phyloP scores from a whole-genome alignment of 2,113 vertebrate genomes.

The Neolamprologus ventralis region DNA sequence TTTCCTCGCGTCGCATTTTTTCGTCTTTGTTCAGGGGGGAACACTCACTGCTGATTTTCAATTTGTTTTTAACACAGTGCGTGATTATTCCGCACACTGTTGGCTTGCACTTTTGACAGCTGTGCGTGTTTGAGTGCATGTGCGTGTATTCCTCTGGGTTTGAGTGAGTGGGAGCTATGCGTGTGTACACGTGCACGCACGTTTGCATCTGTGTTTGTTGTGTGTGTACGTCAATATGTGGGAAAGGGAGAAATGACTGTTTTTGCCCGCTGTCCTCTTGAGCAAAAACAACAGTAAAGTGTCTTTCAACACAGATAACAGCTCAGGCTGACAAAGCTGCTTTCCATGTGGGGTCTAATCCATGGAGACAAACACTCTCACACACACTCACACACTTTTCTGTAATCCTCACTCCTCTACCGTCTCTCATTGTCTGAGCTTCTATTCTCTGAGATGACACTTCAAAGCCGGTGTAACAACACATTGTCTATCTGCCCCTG shows the following conservation, averaged over 20 bases:
- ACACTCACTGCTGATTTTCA: constrained; percentile 64
- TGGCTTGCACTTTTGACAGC: constrained; percentile 23
- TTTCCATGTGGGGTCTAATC: constrained; percentile 58
- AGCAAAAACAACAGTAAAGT: constrained; percentile 44
- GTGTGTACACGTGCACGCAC: neutral
- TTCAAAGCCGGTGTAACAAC: constrained; percentile 61
- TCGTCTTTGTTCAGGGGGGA: constrained; percentile 32
- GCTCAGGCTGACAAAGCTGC: constrained; percentile 53
- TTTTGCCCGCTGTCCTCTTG: constrained; percentile 37
- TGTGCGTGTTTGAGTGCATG: neutral
- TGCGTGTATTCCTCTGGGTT: neutral
- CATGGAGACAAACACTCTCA: constrained; percentile 52
- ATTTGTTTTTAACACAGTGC: constrained; percentile 61
- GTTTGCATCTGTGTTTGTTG: neutral
- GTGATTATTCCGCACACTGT: constrained; percentile 46
- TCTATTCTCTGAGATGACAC: constrained; percentile 60
- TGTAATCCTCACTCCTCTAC: constrained; percentile 57
- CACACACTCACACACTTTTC: constrained; percentile 46
- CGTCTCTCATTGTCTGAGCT: constrained; percentile 58
- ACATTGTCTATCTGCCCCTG: constrained; percentile 54
- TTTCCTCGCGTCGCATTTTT: constrained; percentile 45
- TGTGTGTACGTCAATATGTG: constrained; percentile 12
- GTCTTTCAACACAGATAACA: constrained; percentile 55
- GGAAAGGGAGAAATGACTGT: constrained; percentile 16
- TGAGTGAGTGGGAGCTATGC: neutral